Evolutionary conservation across 2,113 vertebrate species (phyloP), one percentile per base, ranked within the genome.

Genomic region (Bungarus multicinctus): DNA sequence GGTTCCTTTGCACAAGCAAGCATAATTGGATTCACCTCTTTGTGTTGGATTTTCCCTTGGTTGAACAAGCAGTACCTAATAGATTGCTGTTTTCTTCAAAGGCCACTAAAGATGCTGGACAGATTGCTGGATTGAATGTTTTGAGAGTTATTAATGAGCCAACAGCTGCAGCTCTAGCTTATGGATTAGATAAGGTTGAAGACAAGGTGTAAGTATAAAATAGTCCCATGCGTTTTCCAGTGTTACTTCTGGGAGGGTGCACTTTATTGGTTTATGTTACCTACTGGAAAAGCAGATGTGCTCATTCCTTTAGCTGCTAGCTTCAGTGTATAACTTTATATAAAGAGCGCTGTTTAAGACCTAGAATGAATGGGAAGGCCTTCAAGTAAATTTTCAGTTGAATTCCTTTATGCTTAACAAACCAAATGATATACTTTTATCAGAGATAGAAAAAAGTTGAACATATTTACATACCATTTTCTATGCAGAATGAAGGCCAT

Each of bases 101-200:
- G 99, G 99, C 99, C 25, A 99, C 99, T 10, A 99, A 99, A 95
- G 99, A 99, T 45, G 99, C 99, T 2, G 99, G 99, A 55, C 99
- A 99, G 97, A 99, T 99, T 0, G 92, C 99, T 53, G 99, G 99
- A 64, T 95, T 99, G 55, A 99, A 99, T n/a, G 99, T 99, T 30
- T 96, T 99, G 96, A 98, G 99, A 25, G 99, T 99, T 43, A 99
- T 99, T 93, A 99, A 99, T 89, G 99, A 99, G 94, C 99, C 99
- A 1, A 99, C 99, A 11, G 99, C 99, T 45, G 99, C 99, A 89
- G 99, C 99, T 11, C 97, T 99, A 94, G 99, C 99, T 11, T 99
- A 99, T n/a, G 99, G 99, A 53, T 98, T 99, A 95, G 99, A 99
- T 93, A 99, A 99, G 95, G 99, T 99, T 90, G 98, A 99, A 97